phyloP scores from a whole-genome alignment of 2,797 vertebrate genomes.

The Geotrypetes seraphini region DNA sequence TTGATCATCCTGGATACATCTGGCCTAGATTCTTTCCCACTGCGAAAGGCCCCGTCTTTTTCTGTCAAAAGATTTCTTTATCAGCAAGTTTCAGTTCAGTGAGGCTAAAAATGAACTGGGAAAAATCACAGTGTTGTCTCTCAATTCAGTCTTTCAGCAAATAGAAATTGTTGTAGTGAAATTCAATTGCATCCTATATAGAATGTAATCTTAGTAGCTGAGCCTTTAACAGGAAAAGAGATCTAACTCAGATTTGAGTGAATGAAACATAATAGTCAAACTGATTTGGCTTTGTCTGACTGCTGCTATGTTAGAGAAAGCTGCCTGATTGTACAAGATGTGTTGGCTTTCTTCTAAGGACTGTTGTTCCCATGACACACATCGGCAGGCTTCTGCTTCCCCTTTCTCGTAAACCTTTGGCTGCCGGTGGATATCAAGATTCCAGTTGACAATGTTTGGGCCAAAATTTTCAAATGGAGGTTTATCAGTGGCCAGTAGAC shows the following conservation, averaged over 20 bases:
- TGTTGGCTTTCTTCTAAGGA: too few relatives aligned
- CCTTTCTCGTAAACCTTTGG: not conserved
- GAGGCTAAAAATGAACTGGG: too few relatives aligned
- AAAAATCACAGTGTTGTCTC: too few relatives aligned
- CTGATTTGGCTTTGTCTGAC: not conserved
- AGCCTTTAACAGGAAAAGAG: slow-evolving; percentile 4
- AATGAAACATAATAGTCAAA: not conserved
- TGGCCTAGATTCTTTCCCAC: slow-evolving; percentile 32
- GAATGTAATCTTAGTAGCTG: slow-evolving; percentile 10
- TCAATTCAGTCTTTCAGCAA: too few relatives aligned
- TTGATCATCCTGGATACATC: slow-evolving; percentile 17
- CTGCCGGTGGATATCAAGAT: not conserved
- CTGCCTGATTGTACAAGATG: too few relatives aligned
- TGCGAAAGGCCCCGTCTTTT: slow-evolving; percentile 34
- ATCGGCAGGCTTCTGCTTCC: not conserved
- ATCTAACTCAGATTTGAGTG: not conserved
- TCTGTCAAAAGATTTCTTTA: slow-evolving; percentile 32
- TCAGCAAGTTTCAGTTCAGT: slow-evolving; percentile 29
- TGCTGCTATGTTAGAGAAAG: accelerated
- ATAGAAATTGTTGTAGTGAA: slow-evolving; percentile 29
- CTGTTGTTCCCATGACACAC: too few relatives aligned
- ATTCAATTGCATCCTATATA: slow-evolving; percentile 24
- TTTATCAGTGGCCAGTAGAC: too few relatives aligned
- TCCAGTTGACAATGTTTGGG: not conserved
- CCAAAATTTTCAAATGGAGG: too few relatives aligned